Percentiles rank a stretch among this genome's conserved stretches.
phyloP scores from a whole-genome alignment of 2,888 invertebrate species.

The Arge pagana region DNA sequence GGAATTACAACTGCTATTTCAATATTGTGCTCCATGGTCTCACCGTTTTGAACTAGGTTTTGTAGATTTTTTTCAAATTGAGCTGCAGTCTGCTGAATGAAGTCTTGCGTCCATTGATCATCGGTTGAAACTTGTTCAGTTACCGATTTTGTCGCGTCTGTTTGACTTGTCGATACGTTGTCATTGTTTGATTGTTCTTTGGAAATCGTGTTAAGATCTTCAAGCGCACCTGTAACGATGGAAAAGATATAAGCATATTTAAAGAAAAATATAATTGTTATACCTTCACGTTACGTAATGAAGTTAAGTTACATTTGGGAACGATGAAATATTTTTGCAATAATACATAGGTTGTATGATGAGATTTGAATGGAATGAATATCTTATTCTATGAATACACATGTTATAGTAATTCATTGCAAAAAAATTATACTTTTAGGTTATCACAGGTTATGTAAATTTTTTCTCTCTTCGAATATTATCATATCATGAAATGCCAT shows the following conservation, averaged over 20 bases:
- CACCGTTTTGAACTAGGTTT: slow-evolving; percentile 68
- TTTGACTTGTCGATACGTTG: slow-evolving; percentile 29
- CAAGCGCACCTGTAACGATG: slow-evolving; percentile 65
- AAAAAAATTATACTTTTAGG: no score
- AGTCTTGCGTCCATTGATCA: slow-evolving; percentile 74
- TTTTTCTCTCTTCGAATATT: slow-evolving; percentile 49
- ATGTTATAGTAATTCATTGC: slow-evolving; percentile 41
- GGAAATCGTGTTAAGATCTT: slow-evolving; percentile 62
- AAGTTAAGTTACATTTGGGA: no score
- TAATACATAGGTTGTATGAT: no score
- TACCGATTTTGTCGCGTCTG: slow-evolving; percentile 33
- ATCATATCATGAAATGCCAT: slow-evolving; percentile 20
- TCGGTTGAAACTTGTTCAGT: slow-evolving; percentile 49
- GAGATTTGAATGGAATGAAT: no score
- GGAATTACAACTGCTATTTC: no score
- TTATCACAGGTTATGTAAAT: slow-evolving; percentile 30
- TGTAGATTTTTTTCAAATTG: slow-evolving; percentile 78
- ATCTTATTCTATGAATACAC: slow-evolving; percentile 27
- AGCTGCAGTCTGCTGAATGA: slow-evolving; percentile 71
- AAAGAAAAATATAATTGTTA: no score
- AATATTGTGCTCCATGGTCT: slow-evolving; percentile 18
- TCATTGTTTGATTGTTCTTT: slow-evolving; percentile 32
- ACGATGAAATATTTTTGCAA: no score
- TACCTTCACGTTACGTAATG: no score
- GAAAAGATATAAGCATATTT: no score